phyloP scores from a whole-genome alignment of 2,888 invertebrate genomes.

The Tenodera sinensis region DNA sequence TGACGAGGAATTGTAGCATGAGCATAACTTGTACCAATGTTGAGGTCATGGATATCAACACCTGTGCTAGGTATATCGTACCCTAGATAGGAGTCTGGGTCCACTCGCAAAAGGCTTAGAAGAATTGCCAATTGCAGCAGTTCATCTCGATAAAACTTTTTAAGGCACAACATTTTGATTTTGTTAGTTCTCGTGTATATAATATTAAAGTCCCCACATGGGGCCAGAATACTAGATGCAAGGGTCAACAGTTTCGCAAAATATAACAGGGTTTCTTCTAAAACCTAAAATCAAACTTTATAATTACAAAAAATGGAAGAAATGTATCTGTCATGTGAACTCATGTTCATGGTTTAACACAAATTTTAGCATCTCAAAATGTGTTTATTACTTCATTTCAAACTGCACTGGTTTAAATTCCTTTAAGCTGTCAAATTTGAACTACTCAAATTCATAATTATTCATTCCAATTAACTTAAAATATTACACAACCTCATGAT shows the following conservation, averaged over 20 bases:
- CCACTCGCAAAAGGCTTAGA: conserved; percentile 72
- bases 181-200: background rate
- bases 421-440: too few relatives aligned
- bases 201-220: background rate
- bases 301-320: background rate
- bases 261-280: background rate
- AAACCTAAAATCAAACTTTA: background rate
- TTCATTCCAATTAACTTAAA: too few relatives aligned
- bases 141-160: conserved; percentile 79
- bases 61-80: conserved; percentile 55
- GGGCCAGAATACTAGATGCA: background rate
- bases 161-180: conserved; percentile 68
- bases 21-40: conserved; percentile 65
- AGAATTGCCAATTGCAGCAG: conserved; percentile 76
- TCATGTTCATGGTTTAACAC: background rate
- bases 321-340: background rate
- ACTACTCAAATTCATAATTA: too few relatives aligned
- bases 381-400: too few relatives aligned
- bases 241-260: background rate
- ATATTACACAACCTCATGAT: too few relatives aligned
- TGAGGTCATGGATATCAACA: conserved; percentile 37
- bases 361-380: too few relatives aligned
- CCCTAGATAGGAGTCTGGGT: conserved; percentile 66
- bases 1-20: conserved; percentile 27
- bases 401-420: too few relatives aligned